These are phyloP conservation scores for Tanypteryx hageni DNA, from an alignment of 2,888 invertebrate genomes.

Conservation along the genomic window DNA sequence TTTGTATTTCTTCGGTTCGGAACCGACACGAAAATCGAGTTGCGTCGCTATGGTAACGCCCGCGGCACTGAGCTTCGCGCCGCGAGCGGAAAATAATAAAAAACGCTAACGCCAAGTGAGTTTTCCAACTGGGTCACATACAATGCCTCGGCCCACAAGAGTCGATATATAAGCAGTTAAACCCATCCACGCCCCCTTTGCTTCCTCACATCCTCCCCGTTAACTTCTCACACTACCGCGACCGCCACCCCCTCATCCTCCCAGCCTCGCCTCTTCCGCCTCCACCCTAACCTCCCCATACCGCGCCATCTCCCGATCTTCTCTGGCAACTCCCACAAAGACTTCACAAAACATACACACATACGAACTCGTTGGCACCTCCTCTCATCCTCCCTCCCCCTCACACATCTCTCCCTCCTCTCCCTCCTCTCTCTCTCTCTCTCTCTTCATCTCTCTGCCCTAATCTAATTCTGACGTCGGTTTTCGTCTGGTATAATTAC, in stretches of 20 bases:
- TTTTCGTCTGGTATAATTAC: too few relatives aligned
- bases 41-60: not conserved
- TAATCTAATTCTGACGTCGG: too few relatives aligned
- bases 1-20: not conserved
- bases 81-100: constrained; percentile 5
- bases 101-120: constrained; percentile 45
- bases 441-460: too few relatives aligned
- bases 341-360: too few relatives aligned
- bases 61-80: not conserved
- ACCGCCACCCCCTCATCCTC: not conserved
- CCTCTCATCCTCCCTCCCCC: too few relatives aligned
- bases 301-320: not conserved
- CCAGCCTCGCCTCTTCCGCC: not conserved
- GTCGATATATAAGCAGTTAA: constrained; percentile 51
- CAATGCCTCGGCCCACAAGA: constrained; percentile 20
- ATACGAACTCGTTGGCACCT: too few relatives aligned
- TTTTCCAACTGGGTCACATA: constrained; percentile 55
- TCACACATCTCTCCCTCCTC: too few relatives aligned
- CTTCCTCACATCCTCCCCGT: not conserved
- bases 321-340: too few relatives aligned
- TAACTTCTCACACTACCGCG: not conserved
- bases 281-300: not conserved
- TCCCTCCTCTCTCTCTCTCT: too few relatives aligned
- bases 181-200: not conserved
- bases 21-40: constrained; percentile 17